Conservation (phyloP, 2,888 invertebrate genomes). For the Stomorhina lunata region DNA sequence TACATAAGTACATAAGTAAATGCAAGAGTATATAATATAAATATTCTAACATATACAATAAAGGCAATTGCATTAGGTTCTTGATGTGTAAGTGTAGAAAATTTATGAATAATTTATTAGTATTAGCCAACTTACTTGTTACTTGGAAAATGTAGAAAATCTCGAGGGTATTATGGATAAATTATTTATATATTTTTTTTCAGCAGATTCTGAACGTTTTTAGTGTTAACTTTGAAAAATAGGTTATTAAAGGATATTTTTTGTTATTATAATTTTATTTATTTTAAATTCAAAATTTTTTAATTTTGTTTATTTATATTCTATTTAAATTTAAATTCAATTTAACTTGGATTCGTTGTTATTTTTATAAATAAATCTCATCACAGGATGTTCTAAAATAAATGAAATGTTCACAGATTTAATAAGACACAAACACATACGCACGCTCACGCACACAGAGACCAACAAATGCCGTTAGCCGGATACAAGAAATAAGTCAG, state of each 20-base stretch:
- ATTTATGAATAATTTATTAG: too few relatives aligned
- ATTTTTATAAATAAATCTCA: constrained; percentile 5
- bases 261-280: neutral
- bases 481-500: neutral
- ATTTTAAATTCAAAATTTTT: neutral
- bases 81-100: too few relatives aligned
- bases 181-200: neutral
- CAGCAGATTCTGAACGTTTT: too few relatives aligned
- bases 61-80: too few relatives aligned
- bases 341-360: constrained; percentile 27
- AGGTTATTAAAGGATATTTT: neutral
- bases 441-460: too few relatives aligned
- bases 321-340: neutral
- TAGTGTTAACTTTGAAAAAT: too few relatives aligned
- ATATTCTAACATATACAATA: too few relatives aligned
- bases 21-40: too few relatives aligned
- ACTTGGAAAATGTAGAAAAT: constrained; percentile 14
- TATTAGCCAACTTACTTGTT: constrained; percentile 51
- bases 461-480: too few relatives aligned
- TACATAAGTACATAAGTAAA: neutral
- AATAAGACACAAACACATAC: neutral
- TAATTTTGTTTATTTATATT: neutral
- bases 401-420: constrained; percentile 1
- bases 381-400: constrained; percentile 12
- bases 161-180: neutral